phyloP scores from a whole-genome alignment of 2,113 vertebrate genomes.

The Amphiprion percula region DNA sequence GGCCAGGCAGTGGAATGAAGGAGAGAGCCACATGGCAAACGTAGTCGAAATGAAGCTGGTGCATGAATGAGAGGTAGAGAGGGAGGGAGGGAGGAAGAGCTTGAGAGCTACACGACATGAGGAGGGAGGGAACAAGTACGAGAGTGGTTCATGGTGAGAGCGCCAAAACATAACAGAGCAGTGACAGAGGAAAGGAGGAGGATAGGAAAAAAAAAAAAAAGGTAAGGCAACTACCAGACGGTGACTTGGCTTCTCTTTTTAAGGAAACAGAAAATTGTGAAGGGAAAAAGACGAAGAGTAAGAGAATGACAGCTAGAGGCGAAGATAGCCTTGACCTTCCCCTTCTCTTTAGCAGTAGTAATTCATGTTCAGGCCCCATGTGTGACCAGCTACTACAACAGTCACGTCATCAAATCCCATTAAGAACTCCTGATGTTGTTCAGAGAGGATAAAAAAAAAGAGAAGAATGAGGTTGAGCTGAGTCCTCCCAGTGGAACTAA shows the following conservation, averaged over 20 bases:
- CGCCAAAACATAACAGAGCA: slow-evolving; percentile 34
- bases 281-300: not conserved
- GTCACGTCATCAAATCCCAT: slow-evolving; percentile 28
- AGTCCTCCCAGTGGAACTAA: slow-evolving; percentile 33
- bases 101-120: slow-evolving; percentile 14
- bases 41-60: slow-evolving; percentile 40
- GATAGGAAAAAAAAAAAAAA: not conserved
- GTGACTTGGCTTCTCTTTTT: slow-evolving; percentile 9
- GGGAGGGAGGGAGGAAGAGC: slow-evolving; percentile 40
- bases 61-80: slow-evolving; percentile 62
- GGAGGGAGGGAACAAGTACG: slow-evolving; percentile 41
- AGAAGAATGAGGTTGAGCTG: slow-evolving; percentile 18
- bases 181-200: not conserved
- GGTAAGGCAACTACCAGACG: not conserved
- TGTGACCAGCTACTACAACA: slow-evolving; percentile 10
- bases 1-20: slow-evolving; percentile 9
- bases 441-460: not conserved
- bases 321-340: not conserved
- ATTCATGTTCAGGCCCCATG: slow-evolving; percentile 19
- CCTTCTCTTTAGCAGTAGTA: slow-evolving; percentile 3
- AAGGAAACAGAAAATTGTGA: not conserved
- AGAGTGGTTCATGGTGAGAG: slow-evolving; percentile 39
- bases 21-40: slow-evolving; percentile 59
- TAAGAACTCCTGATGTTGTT: slow-evolving; percentile 20
- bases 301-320: not conserved